A percentile compares a stretch with the other conserved stretches of the same genome.
phyloP scores from a whole-genome alignment of 2,888 invertebrate genomes.

The Platynereis dumerilii region DNA sequence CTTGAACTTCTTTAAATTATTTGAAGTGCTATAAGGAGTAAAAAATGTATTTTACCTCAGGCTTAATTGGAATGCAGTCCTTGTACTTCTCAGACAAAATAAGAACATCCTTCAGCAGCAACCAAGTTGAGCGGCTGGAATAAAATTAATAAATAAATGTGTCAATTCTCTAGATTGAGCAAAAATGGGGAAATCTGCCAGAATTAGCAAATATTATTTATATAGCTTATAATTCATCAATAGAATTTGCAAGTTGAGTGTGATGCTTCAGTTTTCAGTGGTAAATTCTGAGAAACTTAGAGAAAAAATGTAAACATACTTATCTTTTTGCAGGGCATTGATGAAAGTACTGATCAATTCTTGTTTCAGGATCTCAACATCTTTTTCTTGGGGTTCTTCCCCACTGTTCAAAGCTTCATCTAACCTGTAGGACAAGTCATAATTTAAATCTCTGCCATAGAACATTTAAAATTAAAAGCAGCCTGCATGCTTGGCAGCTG shows the following conservation, averaged over 20 bases:
- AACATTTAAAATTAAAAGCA: not conserved
- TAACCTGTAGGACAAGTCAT: conserved; percentile 4
- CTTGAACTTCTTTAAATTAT: too few species aligned
- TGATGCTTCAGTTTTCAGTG: too few species aligned
- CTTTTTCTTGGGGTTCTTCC: conserved; percentile 39
- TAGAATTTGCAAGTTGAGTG: too few species aligned
- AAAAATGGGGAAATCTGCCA: too few species aligned
- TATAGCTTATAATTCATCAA: too few species aligned
- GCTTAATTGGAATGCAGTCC: not conserved
- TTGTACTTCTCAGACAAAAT: not conserved
- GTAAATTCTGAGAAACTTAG: too few species aligned
- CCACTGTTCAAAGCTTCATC: not conserved
- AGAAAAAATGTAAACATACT: too few species aligned
- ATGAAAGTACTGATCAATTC: conserved; percentile 52
- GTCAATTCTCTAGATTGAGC: not conserved
- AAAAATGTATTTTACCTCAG: not conserved
- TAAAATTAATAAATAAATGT: not conserved
- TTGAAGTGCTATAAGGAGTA: too few species aligned
- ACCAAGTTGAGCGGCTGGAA: conserved; percentile 3
- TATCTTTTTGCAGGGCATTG: conserved; percentile 52
- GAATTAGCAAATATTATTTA: too few species aligned
- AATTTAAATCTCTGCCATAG: not conserved
- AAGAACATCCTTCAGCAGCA: not conserved
- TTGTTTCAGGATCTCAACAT: conserved; percentile 45
- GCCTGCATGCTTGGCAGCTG: too few species aligned